Evolutionary conservation across 1,140 invertebrate genomes (phyloP), one percentile per base, ranked within the genome.

Genomic region (Paralvinella palmiformis): DNA sequence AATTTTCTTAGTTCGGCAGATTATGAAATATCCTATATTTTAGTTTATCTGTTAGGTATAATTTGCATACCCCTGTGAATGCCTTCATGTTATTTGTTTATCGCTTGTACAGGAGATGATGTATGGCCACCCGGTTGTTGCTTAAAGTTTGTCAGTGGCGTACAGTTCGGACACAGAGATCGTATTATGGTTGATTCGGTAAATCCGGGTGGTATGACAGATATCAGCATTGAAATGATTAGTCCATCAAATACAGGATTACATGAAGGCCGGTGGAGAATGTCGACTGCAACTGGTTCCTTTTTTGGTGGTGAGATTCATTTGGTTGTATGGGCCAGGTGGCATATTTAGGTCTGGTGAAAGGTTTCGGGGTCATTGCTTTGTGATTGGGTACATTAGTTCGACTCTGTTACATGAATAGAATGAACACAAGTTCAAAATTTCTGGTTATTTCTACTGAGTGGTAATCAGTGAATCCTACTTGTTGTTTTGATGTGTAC

Each of bases 191-290:
- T 88, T 48, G 84, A 85, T 41, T 71, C 83, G 36, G 74, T 93
- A 66, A 76, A 81, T 60, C 87, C 91, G n/a, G 85, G 86, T 48
- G 85, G 89, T 71, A 82, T 79, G 6, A 82, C 83, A 48, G 86
- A 89, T 73, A 75, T 93, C 31, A 84, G 84, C 67, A 83, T 91
- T 24, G 82, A 86, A 62, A 86, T 91, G 82, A 80, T 80, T 6
- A 88, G 88, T 78, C 90, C 91, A 22, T 70, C 82, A 31, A 72
- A 81, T 57, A 80, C 86, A 61, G 90, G 90, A 13, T 84, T 86
- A n/a, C 91, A 89, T 74, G 86, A 89, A 70, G 86, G 88, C 78
- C 88, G 90, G 81, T 94, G 91, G 90, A 85, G 90, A 65, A 85
- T 93, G 84, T 86, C 85, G 72, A 91, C 89, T 53, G 81, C 88